Conservation (phyloP, 2,797 vertebrate genomes). For the Odontamblyopus lacepedii region DNA sequence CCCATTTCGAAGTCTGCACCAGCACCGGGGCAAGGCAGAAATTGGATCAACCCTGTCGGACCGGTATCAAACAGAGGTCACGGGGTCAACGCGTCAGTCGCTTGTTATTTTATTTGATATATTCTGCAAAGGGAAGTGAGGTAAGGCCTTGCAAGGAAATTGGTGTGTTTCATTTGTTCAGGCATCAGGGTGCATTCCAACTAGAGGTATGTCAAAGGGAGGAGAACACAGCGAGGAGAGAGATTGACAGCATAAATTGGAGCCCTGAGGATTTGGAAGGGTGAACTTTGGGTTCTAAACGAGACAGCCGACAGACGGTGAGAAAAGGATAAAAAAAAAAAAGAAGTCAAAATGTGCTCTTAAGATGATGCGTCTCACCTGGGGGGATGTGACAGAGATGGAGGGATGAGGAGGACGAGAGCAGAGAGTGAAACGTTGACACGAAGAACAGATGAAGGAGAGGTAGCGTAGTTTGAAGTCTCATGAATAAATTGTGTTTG, state of each 20-base stretch:
- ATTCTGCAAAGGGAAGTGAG: not conserved
- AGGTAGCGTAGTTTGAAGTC: not conserved
- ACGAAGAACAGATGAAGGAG: not conserved
- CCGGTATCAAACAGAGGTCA: not conserved
- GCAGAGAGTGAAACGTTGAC: not conserved
- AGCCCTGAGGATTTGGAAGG: conserved; percentile 5
- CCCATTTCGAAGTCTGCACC: conserved; percentile 1
- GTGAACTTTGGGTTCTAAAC: conserved; percentile 6
- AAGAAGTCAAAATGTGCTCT: conserved; percentile 1
- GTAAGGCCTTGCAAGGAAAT: conserved; percentile 6
- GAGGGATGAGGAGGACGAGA: not conserved
- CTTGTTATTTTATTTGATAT: conserved; percentile 1
- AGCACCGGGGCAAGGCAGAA: not conserved
- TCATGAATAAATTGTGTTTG: not conserved
- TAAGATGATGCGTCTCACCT: conserved; percentile 2
- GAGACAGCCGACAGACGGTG: not conserved
- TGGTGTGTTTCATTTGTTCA: not conserved
- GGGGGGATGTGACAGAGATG: not conserved
- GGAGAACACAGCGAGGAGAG: conserved; percentile 4
- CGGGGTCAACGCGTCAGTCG: not conserved
- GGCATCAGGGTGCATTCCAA: conserved; percentile 6
- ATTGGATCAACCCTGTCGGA: not conserved
- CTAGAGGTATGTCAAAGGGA: not conserved
- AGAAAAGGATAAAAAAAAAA: too few relatives aligned
- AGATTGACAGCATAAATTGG: conserved; percentile 13